Conservation (phyloP, 2,113 vertebrate genomes). For the Romanogobio albipinnatus region DNA sequence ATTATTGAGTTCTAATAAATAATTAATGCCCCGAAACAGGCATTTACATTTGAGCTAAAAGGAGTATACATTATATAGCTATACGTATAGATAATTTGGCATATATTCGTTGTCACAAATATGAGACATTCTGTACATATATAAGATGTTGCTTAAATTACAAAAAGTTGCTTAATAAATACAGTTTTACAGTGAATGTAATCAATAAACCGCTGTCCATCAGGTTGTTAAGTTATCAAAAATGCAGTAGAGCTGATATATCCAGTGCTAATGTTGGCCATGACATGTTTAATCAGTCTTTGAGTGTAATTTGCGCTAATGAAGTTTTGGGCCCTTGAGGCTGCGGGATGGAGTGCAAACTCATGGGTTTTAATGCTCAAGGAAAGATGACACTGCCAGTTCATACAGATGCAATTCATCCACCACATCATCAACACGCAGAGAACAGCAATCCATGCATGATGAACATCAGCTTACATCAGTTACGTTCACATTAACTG, state of each 20-base stretch:
- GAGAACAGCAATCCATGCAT: neutral
- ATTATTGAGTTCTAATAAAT: conserved; percentile 27
- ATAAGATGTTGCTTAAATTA: neutral
- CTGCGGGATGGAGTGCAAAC: neutral
- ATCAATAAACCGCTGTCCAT: neutral
- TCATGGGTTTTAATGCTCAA: neutral
- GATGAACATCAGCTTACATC: neutral
- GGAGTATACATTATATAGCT: neutral
- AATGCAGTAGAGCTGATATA: neutral
- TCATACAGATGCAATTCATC: neutral
- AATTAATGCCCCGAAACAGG: neutral
- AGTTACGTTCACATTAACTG: neutral
- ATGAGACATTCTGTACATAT: neutral
- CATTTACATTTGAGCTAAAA: neutral
- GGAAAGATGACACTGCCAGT: conserved; percentile 12
- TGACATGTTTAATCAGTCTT: neutral
- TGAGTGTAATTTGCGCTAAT: neutral
- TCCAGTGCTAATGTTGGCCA: neutral
- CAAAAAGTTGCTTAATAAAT: neutral
- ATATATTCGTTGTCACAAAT: neutral
- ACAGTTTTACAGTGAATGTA: neutral
- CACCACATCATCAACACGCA: neutral
- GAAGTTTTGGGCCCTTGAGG: neutral
- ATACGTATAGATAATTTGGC: neutral
- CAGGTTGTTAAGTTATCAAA: neutral